phyloP scores from a whole-genome alignment of 2,113 vertebrate genomes.

The Gymnobelideus leadbeateri region DNA sequence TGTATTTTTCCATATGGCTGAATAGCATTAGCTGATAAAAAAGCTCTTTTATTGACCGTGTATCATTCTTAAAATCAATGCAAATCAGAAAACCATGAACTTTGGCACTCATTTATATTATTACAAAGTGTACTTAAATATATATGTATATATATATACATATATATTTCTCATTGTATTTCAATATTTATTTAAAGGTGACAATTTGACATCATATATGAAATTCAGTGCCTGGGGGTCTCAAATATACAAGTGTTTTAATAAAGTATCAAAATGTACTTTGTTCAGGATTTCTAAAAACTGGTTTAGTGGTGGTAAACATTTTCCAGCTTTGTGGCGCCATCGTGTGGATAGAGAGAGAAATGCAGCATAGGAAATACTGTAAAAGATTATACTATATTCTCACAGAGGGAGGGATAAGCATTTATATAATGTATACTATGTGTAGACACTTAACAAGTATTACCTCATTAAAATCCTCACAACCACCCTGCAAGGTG shows the following conservation, averaged over 20 bases:
- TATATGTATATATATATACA: background rate
- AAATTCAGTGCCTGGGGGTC: background rate
- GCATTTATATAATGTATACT: background rate
- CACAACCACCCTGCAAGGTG: background rate
- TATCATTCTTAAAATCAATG: background rate
- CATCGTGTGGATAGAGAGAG: constrained; percentile 34
- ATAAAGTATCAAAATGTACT: background rate
- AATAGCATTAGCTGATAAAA: background rate
- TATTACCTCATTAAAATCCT: background rate
- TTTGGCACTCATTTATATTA: background rate
- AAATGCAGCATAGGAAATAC: constrained; percentile 2
- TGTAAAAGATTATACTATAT: background rate
- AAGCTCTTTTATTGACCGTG: background rate
- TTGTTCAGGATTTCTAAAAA: background rate
- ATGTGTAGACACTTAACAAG: background rate
- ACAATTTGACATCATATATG: background rate
- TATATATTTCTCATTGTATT: background rate
- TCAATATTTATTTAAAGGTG: background rate
- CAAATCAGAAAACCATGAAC: background rate
- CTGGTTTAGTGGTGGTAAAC: background rate
- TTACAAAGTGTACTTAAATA: background rate
- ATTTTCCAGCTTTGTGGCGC: constrained; percentile 42
- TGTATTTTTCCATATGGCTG: background rate
- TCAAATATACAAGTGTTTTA: background rate
- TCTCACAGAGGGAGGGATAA: background rate